Evolutionary conservation across 2,888 invertebrate species (phyloP), one percentile per base, ranked within the genome.

Genomic region (Lithodes maja): DNA sequence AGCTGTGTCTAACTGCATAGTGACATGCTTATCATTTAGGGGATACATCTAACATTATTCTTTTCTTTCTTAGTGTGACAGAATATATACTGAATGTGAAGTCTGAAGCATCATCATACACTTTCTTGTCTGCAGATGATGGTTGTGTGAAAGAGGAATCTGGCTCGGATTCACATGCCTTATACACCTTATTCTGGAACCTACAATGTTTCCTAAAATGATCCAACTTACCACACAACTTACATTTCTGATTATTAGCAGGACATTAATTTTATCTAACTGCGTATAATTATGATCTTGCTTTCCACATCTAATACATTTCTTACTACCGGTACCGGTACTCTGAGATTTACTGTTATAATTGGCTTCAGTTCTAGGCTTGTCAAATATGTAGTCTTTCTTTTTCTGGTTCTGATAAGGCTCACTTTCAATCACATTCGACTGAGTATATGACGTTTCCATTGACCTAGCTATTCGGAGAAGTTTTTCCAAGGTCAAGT

Each of bases 401-500:
- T 61, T 61, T 61, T 61, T 61, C 61, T 61, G 61, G 61, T 71
- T 71, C 1, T n/a, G 15, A 71, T 7, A n/a, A 71, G 71, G 71
- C n/a, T 71, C 33, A 78, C 78, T 12, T 53, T 78, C 78, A 78
- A 78, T 78, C 2, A 78, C 17, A 5, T 78, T 17, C 2, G 52
- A 52, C 15, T 78, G 78, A 52, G 2, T 50, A 33, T 78, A 52
- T 54, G 78, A 1, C 0, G 78, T 53, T 52, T 78, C 78, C 52
- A 78, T 78, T 12, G 78, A 5, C 33, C 61, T 61, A 61, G 81
- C 81, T 68, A 68, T 54, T 9, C 17, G 68, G n/a, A 81, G 61
- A 15, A 68, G n/a, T 49, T 81, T 81, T 7, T 81, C 81, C 49
- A 81, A 33, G 1, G 81, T 68, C 3, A 81, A 61, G 49, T 81